These are phyloP conservation scores for Podilymbus podiceps DNA, from an alignment of 2,113 vertebrate species.

Conservation along the genomic window DNA sequence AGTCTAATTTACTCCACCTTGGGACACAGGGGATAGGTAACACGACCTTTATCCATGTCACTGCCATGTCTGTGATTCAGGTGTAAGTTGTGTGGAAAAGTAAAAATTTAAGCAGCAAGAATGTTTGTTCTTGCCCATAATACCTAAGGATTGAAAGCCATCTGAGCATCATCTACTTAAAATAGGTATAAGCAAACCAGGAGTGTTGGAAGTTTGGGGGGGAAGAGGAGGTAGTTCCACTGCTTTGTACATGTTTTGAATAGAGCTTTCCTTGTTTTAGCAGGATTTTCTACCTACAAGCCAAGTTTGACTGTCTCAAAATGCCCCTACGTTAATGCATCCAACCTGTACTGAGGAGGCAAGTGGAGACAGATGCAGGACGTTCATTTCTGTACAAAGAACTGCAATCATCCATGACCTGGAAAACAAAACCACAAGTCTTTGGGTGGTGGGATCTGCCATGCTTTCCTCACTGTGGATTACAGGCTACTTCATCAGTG, in stretches of 20 bases:
- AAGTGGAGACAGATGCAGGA: background rate
- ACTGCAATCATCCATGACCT: background rate
- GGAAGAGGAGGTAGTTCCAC: background rate
- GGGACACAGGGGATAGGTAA: fast-evolving
- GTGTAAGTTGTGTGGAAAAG: background rate
- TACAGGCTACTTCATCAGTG: background rate
- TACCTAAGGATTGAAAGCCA: background rate
- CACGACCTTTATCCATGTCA: background rate
- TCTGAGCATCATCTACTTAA: background rate
- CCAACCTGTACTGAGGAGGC: background rate
- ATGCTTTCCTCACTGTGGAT: fast-evolving
- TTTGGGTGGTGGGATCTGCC: background rate
- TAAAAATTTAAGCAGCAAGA: background rate
- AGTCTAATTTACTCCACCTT: background rate
- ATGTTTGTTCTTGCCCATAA: background rate
- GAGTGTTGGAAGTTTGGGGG: background rate
- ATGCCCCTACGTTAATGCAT: background rate
- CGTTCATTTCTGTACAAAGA: background rate
- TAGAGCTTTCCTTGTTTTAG: background rate
- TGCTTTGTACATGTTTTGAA: background rate
- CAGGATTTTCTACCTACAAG: fast-evolving
- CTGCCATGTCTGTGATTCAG: background rate
- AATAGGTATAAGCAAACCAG: background rate
- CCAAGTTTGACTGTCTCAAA: background rate
- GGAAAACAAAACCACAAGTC: fast-evolving